Base-by-base conservation (phyloP, 2,797 vertebrate genomes). In the Myripristis jacobus region DNA sequence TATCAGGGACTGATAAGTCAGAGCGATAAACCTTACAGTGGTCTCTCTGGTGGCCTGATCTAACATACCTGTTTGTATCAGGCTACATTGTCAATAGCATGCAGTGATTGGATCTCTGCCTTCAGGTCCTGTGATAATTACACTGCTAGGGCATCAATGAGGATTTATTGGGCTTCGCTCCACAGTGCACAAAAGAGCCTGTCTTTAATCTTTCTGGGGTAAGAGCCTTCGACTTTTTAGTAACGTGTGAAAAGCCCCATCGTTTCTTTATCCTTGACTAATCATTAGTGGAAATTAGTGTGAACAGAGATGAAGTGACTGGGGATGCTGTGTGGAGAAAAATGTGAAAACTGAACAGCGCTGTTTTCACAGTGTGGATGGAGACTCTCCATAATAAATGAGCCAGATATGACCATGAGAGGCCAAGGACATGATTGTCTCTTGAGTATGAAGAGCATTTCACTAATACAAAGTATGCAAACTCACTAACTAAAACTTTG, bases 61-160 rank as follows among this genome's bases (percentile, higher is more conserved):
- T 62, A 78, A 80, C 84, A 64, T 67, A 90, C 87, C 87, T 91
- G 86, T 91, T 92, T 90, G 84, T 88, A 91, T 89, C 88, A 87
- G 81, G 73, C 84, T 31, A 59, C 70, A 57, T 57, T 86, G 88
- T 92, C 90, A 87, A 91, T 93, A 90, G 74, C 64, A 62, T 10
- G 6, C 83, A 73, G 84, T 66, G 89, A 92, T 93, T 90, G 91
- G 91, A 92, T 91, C 88, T 90, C 80, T 86, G 89, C 89, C 89
- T 90, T 81, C 1, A 66, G 87, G 84, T 84, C 82, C 84, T 85
- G 81, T 90, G 92, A 91, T 92, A 91, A 93, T 92, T 92, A 91
- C 90, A 89, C 86, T 44, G 80, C 63, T 54, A 27, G 70, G 80
- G 74, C 91, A 89, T 92, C 90, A 87, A 89, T 92, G 80, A 87